These are phyloP conservation scores for Camptogramma bilineatum DNA, from an alignment of 2,888 invertebrate genomes.

Conservation along the genomic window DNA sequence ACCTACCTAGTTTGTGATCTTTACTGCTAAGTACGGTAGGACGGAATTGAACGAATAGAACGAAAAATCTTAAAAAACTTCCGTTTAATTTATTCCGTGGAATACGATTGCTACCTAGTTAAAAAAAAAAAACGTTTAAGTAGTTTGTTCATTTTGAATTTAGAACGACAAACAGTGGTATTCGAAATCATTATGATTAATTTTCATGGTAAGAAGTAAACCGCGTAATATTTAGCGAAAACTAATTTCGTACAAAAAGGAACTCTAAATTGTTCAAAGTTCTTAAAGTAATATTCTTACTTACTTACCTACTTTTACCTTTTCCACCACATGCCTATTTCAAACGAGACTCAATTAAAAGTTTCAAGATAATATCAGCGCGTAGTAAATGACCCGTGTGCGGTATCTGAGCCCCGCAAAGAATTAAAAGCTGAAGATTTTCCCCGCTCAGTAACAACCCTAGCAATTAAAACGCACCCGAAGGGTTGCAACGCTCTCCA, in stretches of 20 bases:
- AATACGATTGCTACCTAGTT: no score
- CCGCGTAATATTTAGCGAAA: not conserved
- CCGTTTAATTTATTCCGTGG: no score
- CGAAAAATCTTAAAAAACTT: no score
- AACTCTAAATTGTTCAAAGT: not conserved
- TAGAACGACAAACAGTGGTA: no score
- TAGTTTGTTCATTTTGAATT: no score
- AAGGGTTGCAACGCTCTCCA: slow-evolving; percentile 80
- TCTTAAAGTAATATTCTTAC: not conserved
- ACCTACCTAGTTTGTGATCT: no score
- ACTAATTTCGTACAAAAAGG: not conserved
- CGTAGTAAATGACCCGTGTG: slow-evolving; percentile 62
- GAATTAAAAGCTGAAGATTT: slow-evolving; percentile 68
- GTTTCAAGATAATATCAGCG: slow-evolving; percentile 50
- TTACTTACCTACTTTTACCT: not conserved
- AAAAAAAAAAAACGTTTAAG: no score
- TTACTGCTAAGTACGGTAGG: no score
- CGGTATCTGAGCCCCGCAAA: slow-evolving; percentile 55
- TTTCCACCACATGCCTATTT: slow-evolving; percentile 5
- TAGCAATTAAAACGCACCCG: slow-evolving; percentile 82
- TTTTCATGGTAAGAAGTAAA: no score
- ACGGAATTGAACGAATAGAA: no score
- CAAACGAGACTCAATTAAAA: slow-evolving; percentile 45
- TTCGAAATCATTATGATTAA: no score
- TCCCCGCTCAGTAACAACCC: slow-evolving; percentile 63